A percentile compares a stretch with the other conserved stretches of the same genome.
These are phyloP conservation scores for Istiophorus platypterus DNA, from an alignment of 2,113 vertebrate species.

Conservation along the genomic window DNA sequence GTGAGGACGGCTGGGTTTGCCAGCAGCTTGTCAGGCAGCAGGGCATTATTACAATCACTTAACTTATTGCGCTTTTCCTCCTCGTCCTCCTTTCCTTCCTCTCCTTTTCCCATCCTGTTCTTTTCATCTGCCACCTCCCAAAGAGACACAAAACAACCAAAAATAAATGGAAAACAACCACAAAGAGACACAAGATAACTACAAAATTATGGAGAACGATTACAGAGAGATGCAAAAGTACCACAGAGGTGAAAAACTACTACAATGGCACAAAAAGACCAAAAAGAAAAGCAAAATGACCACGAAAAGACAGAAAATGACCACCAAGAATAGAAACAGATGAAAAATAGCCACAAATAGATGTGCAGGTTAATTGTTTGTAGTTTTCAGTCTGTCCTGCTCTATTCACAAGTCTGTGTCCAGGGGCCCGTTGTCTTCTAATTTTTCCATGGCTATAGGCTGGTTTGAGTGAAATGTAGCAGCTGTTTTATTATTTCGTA, in stretches of 20 bases:
- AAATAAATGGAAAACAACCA: neutral
- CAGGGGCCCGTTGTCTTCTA: neutral
- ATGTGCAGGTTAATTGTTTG: too few species aligned
- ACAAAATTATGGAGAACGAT: too few species aligned
- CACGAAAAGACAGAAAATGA: neutral
- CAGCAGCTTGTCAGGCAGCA: constrained; percentile 71
- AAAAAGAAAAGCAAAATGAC: neutral
- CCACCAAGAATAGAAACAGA: neutral
- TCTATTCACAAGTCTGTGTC: too few species aligned
- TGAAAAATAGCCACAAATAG: too few species aligned
- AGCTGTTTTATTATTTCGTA: neutral
- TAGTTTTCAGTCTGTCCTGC: too few species aligned
- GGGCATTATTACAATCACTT: constrained; percentile 84
- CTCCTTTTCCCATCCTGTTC: constrained; percentile 1
- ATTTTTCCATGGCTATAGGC: neutral
- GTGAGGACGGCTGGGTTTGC: constrained; percentile 42
- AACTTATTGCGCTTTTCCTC: constrained; percentile 76
- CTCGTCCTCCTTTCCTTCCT: constrained; percentile 8
- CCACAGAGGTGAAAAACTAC: too few species aligned
- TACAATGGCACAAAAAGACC: neutral
- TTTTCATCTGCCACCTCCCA: neutral
- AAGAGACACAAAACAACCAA: neutral
- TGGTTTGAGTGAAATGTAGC: neutral
- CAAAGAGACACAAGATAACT: neutral
- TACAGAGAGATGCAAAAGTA: too few species aligned